A percentile compares a stretch with the other conserved stretches of the same genome.
Evolutionary conservation across 1,140 invertebrate species (phyloP).

Genomic region (Platyscapa corneri): DNA sequence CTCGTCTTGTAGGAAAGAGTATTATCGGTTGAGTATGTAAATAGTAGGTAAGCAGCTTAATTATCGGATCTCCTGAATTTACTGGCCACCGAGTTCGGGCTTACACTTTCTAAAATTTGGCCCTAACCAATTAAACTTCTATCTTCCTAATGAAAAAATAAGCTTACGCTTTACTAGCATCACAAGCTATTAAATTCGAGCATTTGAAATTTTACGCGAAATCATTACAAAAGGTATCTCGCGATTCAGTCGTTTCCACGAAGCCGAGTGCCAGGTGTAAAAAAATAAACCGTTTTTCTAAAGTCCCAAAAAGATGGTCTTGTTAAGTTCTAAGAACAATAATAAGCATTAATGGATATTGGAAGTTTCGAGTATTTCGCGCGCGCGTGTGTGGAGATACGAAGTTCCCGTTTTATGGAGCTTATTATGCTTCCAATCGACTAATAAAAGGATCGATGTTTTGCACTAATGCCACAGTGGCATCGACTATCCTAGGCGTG

Average conservation of each 20-base stretch:
- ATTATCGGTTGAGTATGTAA: not conserved
- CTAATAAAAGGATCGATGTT: not conserved
- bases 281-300: not conserved
- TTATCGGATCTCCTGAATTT: not conserved
- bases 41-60: not conserved
- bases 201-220: not conserved
- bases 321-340: not conserved
- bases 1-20: not conserved
- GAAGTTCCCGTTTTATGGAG: not conserved
- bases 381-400: no score
- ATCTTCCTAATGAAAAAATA: not conserved
- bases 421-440: not conserved
- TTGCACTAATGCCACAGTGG: not conserved
- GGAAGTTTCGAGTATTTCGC: no score
- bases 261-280: not conserved
- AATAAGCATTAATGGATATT: no score
- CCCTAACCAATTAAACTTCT: not conserved
- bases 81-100: not conserved
- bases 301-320: not conserved
- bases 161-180: no score
- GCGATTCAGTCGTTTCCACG: not conserved
- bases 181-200: not conserved
- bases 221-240: not conserved
- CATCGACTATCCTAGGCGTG: not conserved
- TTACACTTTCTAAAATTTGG: not conserved